Base-by-base conservation (phyloP, 1,140 invertebrate genomes). In the Panulirus ornatus region DNA sequence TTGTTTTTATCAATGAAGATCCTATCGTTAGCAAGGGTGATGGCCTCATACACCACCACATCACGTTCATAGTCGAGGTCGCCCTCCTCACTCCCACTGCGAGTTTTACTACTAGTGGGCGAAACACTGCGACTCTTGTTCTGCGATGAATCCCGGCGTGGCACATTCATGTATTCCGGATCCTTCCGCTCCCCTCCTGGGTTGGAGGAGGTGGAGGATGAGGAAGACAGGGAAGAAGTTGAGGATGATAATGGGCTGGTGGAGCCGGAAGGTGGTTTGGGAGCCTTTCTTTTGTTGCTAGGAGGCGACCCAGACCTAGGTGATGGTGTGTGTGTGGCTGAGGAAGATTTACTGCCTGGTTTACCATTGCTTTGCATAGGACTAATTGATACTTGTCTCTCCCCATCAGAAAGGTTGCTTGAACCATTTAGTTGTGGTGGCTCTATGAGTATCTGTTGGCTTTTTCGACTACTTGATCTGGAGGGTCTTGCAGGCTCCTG, bases 51-150 rank as follows among this genome's bases (percentile, higher is more conserved):
- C 1, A 96, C 94, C 93, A 95, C 94, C 11, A 95, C 94, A 91
- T 95, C 95, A 92, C 94, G 93, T 93, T 95, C 95, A 1, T 94
- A 93, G 81, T 95, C 94, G 73, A 94, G 94, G 93, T 96, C 93
- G 3, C 87, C 63, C 96, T 27, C 96, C 2, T 88, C 89, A 36
- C 78, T 44, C 19, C 85, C 71, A 44, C 66, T 63, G 5, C 83
- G 70, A 19, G 81, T 38, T 73, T 91, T 84, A 38, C 81, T 82
- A 38, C 81, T 82, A 34, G 47, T 79, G 14, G 75, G 73, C 70
- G 93, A 94, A 93, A 97, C 97, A 0, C 97, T 97, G 1, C 96
- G 97, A 93, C 96, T 97, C 73, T 97, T 97, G 1, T 97, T 97
- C 94, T 97, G 97, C 92, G 88, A 38, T 30, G 81, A 90, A 97